Evolutionary conservation across 2,888 invertebrate genomes (phyloP).

Genomic region (Elaeidobius kamerunicus): DNA sequence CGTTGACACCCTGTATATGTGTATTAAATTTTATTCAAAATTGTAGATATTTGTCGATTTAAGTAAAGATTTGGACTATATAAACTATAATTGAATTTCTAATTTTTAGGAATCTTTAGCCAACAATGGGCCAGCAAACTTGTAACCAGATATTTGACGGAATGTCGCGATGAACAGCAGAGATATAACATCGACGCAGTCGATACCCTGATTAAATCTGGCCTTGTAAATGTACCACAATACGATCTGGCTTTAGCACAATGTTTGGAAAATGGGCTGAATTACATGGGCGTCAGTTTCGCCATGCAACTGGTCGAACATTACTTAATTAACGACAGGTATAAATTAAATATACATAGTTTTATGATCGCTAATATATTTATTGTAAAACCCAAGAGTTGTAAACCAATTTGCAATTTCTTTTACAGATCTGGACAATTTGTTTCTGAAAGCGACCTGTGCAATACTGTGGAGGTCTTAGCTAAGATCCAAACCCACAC

Average conservation of each 20-base stretch:
- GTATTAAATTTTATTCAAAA: too few relatives aligned
- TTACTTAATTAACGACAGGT: conserved; percentile 80
- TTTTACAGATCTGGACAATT: conserved; percentile 76
- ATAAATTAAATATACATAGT: too few relatives aligned
- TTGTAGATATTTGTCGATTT: too few relatives aligned
- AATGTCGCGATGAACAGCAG: conserved; percentile 86
- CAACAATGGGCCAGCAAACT: conserved; percentile 89
- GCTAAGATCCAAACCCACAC: conserved; percentile 72
- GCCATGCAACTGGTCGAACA: conserved; percentile 89
- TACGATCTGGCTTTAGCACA: conserved; percentile 81
- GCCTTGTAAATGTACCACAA: conserved; percentile 77
- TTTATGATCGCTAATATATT: not conserved
- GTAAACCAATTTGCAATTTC: conserved; percentile 2
- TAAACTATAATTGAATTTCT: not conserved
- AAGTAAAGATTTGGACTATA: too few relatives aligned
- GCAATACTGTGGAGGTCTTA: conserved; percentile 82
- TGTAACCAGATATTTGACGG: conserved; percentile 72
- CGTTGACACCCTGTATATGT: too few relatives aligned
- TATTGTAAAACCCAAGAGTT: too few relatives aligned
- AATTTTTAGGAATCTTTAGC: conserved; percentile 68
- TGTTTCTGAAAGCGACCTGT: conserved; percentile 80
- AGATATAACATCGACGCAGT: conserved; percentile 90
- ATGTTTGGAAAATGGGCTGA: conserved; percentile 76
- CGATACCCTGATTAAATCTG: conserved; percentile 80
- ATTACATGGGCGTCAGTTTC: conserved; percentile 74